phyloP scores from a whole-genome alignment of 2,113 vertebrate species.

The Neodon shergylaensis region DNA sequence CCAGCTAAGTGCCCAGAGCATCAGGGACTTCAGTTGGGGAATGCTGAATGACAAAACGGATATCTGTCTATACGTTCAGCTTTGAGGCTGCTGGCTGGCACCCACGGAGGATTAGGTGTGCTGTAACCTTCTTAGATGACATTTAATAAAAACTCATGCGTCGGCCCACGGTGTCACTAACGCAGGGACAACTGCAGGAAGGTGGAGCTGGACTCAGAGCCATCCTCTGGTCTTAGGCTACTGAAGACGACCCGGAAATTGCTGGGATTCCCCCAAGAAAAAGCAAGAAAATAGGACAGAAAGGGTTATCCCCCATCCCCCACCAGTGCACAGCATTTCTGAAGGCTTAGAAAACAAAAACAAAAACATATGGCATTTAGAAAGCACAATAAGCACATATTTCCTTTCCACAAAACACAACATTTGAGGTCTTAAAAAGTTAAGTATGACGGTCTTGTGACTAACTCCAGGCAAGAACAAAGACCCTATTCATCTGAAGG shows the following conservation, averaged over 20 bases:
- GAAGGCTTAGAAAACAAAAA: constrained; percentile 22
- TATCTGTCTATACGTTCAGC: neutral
- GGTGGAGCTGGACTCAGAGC: neutral
- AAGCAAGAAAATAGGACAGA: neutral
- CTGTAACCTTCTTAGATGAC: neutral
- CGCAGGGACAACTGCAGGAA: neutral
- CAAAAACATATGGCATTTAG: constrained; percentile 42
- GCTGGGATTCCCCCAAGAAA: neutral
- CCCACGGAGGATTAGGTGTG: constrained; percentile 40
- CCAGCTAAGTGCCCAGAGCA: constrained; percentile 41
- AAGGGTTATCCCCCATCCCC: neutral
- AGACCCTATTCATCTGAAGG: constrained; percentile 78
- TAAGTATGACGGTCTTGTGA: constrained; percentile 56
- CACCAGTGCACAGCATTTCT: neutral
- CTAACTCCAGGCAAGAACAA: constrained; percentile 79
- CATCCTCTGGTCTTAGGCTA: neutral
- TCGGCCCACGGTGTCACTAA: constrained; percentile 26
- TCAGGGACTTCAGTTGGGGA: constrained; percentile 45
- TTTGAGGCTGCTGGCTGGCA: constrained; percentile 58
- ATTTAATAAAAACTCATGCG: constrained; percentile 17
- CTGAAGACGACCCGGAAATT: neutral
- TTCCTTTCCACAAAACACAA: constrained; percentile 59
- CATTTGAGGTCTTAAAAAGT: constrained; percentile 38
- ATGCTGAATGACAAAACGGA: constrained; percentile 30
- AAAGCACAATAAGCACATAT: constrained; percentile 48